Conservation (phyloP, 2,113 vertebrate genomes). For the Ceratotherium simum region DNA sequence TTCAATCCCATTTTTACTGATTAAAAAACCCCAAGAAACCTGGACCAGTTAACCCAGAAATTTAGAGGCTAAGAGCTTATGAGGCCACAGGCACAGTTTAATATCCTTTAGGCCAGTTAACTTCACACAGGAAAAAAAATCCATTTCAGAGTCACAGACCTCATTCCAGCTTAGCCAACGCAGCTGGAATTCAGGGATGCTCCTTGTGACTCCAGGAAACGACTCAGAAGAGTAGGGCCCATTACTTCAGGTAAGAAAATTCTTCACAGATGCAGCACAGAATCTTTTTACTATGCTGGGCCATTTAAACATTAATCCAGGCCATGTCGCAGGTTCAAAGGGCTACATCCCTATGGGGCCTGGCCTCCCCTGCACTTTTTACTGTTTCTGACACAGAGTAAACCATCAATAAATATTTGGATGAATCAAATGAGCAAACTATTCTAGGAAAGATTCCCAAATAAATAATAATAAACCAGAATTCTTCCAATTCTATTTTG, state of each 20-base stretch:
- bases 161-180: not conserved
- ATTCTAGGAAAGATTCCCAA: not conserved
- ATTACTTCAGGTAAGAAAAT: rapidly evolving
- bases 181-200: rapidly evolving
- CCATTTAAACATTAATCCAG: rapidly evolving
- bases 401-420: not conserved
- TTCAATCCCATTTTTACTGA: conserved; percentile 14
- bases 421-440: not conserved
- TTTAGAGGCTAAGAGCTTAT: not conserved
- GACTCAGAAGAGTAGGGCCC: not conserved
- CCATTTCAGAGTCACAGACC: not conserved
- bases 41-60: not conserved
- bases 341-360: rapidly evolving
- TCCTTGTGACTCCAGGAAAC: not conserved
- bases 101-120: not conserved
- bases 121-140: not conserved
- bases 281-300: not conserved
- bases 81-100: not conserved
- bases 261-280: not conserved
- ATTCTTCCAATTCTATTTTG: not conserved
- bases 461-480: not conserved
- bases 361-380: not conserved
- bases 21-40: not conserved
- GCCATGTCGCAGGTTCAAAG: rapidly evolving
- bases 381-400: not conserved